Percentiles rank a stretch among this genome's conserved stretches.
These are phyloP conservation scores for Clarias fuscus DNA, from an alignment of 2,797 vertebrate species.

Conservation along the genomic window DNA sequence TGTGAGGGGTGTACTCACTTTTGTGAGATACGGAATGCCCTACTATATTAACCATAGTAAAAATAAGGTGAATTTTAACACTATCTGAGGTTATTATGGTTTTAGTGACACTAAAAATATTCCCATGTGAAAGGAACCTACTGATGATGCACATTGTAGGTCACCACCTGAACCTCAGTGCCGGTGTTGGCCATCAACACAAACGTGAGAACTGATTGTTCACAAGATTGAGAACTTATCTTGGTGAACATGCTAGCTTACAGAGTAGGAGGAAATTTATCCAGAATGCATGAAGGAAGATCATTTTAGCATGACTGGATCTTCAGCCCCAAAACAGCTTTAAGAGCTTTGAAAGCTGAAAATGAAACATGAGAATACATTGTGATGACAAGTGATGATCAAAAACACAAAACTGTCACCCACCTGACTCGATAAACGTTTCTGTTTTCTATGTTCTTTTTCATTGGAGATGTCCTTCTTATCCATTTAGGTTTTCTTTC, in stretches of 20 bases:
- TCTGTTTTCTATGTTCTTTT: neutral
- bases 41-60: neutral
- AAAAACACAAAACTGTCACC: neutral
- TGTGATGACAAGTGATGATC: neutral
- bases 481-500: neutral
- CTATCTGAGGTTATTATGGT: neutral
- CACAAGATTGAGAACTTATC: neutral
- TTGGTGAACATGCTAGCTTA: neutral
- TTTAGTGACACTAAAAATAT: neutral
- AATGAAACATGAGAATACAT: neutral
- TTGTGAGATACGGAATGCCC: no score
- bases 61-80: neutral
- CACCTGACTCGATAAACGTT: neutral
- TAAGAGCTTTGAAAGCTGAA: neutral
- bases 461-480: neutral
- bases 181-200: no score
- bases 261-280: neutral
- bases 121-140: no score
- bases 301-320: neutral
- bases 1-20: no score
- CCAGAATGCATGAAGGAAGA: neutral
- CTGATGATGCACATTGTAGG: neutral
- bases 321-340: neutral
- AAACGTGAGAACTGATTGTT: neutral
- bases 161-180: neutral